A percentile compares a stretch with the other conserved stretches of the same genome.
phyloP scores from a whole-genome alignment of 1,140 invertebrate species.

The Drosophila nigromelanica region DNA sequence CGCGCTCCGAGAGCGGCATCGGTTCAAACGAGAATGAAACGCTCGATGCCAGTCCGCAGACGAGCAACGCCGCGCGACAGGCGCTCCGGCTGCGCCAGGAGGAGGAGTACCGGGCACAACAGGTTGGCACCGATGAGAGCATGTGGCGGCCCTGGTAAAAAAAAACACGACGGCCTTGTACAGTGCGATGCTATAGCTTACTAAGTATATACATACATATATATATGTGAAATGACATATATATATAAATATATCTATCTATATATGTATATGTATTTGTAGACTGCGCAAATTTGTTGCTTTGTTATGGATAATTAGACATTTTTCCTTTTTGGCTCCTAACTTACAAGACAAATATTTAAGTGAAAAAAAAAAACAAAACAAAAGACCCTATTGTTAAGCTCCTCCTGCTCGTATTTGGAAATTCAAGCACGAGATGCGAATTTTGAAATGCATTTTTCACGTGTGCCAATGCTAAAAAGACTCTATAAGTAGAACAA shows the following conservation, averaged over 20 bases:
- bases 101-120: slow-evolving; percentile 67
- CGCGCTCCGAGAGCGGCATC: slow-evolving; percentile 68
- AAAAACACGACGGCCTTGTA: slow-evolving; percentile 39
- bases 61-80: slow-evolving; percentile 65
- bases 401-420: slow-evolving; percentile 42
- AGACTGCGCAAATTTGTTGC: slow-evolving; percentile 63
- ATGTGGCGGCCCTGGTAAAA: slow-evolving; percentile 80
- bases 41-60: slow-evolving; percentile 61
- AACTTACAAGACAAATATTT: neutral
- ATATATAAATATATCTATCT: slow-evolving; percentile 5
- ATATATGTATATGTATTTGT: slow-evolving; percentile 28
- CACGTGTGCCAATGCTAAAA: slow-evolving; percentile 72
- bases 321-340: slow-evolving; percentile 18
- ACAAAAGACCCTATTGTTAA: slow-evolving; percentile 49
- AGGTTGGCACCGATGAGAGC: slow-evolving; percentile 65
- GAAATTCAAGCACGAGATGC: slow-evolving; percentile 37
- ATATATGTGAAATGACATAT: slow-evolving; percentile 17
- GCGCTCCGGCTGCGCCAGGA: slow-evolving; percentile 68
- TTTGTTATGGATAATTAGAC: slow-evolving; percentile 40
- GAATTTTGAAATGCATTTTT: slow-evolving; percentile 59
- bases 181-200: slow-evolving; percentile 51
- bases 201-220: slow-evolving; percentile 58
- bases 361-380: neutral
- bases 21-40: slow-evolving; percentile 69
- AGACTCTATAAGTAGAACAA: slow-evolving; percentile 55